Percentiles rank a stretch among this genome's conserved stretches.
Conservation (phyloP, 1,140 invertebrate species). For the Chironomus striatipennis region DNA sequence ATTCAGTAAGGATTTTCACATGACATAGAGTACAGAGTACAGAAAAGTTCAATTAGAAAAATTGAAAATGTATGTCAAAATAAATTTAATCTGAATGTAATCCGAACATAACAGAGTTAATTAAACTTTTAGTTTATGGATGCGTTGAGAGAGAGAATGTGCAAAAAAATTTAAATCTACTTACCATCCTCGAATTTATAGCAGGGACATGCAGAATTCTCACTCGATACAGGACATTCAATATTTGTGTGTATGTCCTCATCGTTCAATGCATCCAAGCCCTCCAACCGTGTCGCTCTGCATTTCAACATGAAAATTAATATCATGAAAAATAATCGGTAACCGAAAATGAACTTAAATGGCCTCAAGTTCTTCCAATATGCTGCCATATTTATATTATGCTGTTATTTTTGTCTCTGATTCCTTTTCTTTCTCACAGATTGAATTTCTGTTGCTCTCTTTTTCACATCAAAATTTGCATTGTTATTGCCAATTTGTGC, state of each 20-base stretch:
- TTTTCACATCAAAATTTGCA: not conserved
- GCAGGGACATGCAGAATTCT: slow-evolving; percentile 74
- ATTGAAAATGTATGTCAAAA: not conserved
- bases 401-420: not conserved
- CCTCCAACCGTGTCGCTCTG: not conserved
- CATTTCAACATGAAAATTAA: not conserved
- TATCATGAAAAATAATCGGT: not conserved
- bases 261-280: not conserved
- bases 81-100: not conserved
- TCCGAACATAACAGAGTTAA: not conserved
- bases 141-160: no score
- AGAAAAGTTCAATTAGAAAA: no score
- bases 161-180: slow-evolving; percentile 26
- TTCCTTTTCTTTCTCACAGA: not conserved
- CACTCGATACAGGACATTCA: slow-evolving; percentile 58
- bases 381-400: not conserved
- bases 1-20: no score
- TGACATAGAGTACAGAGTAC: no score
- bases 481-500: slow-evolving; percentile 6
- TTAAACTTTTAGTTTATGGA: no score
- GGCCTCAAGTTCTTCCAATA: not conserved
- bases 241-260: slow-evolving; percentile 36
- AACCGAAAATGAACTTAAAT: not conserved
- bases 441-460: not conserved
- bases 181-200: slow-evolving; percentile 81